Evolutionary conservation across 2,888 invertebrate genomes (phyloP).

Genomic region (Coremacera marginata): DNA sequence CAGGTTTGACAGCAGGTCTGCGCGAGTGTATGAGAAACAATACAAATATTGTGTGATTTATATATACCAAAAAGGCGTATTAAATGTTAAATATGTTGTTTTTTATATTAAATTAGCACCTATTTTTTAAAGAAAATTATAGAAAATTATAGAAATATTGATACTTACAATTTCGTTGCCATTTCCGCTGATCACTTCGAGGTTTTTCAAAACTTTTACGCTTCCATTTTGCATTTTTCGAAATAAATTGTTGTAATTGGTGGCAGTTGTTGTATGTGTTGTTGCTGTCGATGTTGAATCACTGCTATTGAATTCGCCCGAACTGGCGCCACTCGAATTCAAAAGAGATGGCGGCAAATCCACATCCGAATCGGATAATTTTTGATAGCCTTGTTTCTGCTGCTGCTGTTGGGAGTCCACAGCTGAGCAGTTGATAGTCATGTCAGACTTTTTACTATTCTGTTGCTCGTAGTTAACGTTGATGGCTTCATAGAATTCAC

Average conservation of each 20-base stretch:
- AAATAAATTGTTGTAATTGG: constrained; percentile 5
- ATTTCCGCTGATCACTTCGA: constrained; percentile 25
- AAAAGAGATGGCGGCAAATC: constrained; percentile 48
- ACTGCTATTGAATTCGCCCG: constrained; percentile 58
- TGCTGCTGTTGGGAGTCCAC: constrained; percentile 18
- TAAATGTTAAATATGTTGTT: too few relatives aligned
- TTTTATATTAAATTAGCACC: too few relatives aligned
- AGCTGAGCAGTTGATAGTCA: constrained; percentile 54
- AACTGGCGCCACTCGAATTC: constrained; percentile 53
- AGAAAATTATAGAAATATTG: neutral
- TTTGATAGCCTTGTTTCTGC: constrained; percentile 57
- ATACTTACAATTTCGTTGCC: constrained; percentile 35
- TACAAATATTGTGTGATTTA: neutral
- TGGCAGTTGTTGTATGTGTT: neutral
- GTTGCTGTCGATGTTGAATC: constrained; percentile 47
- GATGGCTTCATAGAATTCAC: constrained; percentile 61
- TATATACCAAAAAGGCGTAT: neutral
- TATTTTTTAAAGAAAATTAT: too few relatives aligned
- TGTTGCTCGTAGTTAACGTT: constrained; percentile 47
- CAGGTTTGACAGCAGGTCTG: neutral
- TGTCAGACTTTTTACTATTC: constrained; percentile 45
- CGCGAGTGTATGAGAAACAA: neutral
- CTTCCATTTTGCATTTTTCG: constrained; percentile 22
- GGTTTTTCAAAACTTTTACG: neutral
- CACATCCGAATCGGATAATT: constrained; percentile 57